Base-by-base conservation (phyloP, 2,113 vertebrate species). In the Acrocephalus kingi region DNA sequence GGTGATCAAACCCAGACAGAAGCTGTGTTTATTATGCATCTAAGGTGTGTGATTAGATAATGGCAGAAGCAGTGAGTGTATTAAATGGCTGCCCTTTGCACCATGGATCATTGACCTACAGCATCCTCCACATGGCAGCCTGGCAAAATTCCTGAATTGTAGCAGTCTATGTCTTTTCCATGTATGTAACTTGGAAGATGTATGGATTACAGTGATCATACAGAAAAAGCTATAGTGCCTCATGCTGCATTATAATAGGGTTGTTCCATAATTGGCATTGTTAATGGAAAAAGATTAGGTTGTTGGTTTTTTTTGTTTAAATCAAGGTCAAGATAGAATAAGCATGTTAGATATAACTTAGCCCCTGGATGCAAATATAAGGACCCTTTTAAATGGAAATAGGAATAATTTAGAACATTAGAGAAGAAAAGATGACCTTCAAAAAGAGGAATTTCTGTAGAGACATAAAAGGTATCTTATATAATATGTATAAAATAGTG, bases 321-420 rank as follows among this genome's bases (percentile, higher is more conserved):
- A 96, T 93, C 62, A 89, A 95, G 49, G 59, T 85, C 90, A 94
- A 93, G 92, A 87, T 35, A 94, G 85, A 91, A 84, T 79, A 96
- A 95, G 64, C 73, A 87, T 90, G 71, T 94, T 73, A 91, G 41
- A 88, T 48, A 93, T 35, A 91, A 96, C 96, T 93, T 92, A 89
- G 55, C n/a, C 41, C 22, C 55, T 35, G 93, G 72, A 54, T 84
- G 69, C 52, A 79, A 95, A 89, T 85, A 87, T 54, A 76, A 55
- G 46, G 55, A 81, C 71, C 43, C 15, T 95, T 92, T 89, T 84
- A 79, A 66, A 92, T 73, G 35, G 82, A 92, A 97, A 91, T 71
- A 83, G 7, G 61, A 91, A 91, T 58, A 4, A 92, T 77, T 92
- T 74, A 61, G 41, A 67, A 5, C 31, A 88, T 88, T 45, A 86